A percentile compares a stretch with the other conserved stretches of the same genome.
These are phyloP conservation scores for Pterostichus madidus DNA, from an alignment of 2,888 invertebrate genomes.

Conservation along the genomic window DNA sequence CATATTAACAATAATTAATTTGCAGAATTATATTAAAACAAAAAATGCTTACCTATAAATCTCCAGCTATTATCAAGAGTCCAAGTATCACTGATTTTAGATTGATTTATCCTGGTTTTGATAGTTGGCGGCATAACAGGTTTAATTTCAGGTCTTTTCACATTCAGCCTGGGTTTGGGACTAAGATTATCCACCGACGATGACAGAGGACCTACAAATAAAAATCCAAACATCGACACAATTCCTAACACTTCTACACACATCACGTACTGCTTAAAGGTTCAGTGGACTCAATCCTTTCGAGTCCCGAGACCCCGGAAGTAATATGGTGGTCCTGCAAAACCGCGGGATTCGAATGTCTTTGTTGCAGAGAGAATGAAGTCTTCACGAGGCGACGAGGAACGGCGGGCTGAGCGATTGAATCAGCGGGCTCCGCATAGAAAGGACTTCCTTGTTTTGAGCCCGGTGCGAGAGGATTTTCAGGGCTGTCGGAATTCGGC, in stretches of 20 bases:
- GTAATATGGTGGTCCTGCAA: conserved; percentile 73
- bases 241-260: conserved; percentile 25
- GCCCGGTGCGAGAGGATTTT: conserved; percentile 66
- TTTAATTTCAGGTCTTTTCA: conserved; percentile 82
- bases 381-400: conserved; percentile 72
- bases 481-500: conserved; percentile 66
- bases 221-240: conserved; percentile 31
- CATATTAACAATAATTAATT: too few relatives aligned
- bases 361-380: conserved; percentile 74
- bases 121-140: conserved; percentile 87
- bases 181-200: conserved; percentile 86
- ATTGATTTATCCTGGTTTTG: conserved; percentile 75
- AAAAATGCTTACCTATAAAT: conserved; percentile 85
- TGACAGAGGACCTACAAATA: conserved; percentile 77
- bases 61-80: conserved; percentile 95
- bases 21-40: neutral
- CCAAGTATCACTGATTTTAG: conserved; percentile 83
- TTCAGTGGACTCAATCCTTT: conserved; percentile 76
- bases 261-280: conserved; percentile 71
- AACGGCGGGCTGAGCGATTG: conserved; percentile 79
- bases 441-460: conserved; percentile 90
- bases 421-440: conserved; percentile 94
- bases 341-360: conserved; percentile 78
- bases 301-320: conserved; percentile 73
- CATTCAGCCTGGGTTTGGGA: conserved; percentile 74